phyloP scores from a whole-genome alignment of 2,888 invertebrate species.

The Elgonia sp. region DNA sequence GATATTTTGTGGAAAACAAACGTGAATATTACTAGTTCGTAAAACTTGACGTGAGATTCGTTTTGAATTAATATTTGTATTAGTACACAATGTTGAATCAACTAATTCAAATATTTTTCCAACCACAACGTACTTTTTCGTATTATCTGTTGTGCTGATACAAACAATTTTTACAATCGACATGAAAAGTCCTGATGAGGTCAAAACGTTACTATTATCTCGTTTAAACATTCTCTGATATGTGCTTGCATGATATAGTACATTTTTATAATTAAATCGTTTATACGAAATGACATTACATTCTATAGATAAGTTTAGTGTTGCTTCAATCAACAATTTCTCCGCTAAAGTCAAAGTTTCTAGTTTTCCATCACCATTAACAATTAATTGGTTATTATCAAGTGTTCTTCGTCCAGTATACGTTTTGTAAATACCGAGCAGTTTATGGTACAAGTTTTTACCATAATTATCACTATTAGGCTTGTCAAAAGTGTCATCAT shows the following conservation, averaged over 20 bases:
- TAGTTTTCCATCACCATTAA: constrained; percentile 24
- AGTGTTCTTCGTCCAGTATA: constrained; percentile 15
- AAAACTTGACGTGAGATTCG: neutral
- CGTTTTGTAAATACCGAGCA: constrained; percentile 28
- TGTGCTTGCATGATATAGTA: neutral
- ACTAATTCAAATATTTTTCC: neutral
- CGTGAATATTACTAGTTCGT: neutral
- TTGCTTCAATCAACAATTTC: constrained; percentile 56
- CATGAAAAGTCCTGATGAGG: neutral
- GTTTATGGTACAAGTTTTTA: constrained; percentile 7
- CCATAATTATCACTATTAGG: constrained; percentile 19
- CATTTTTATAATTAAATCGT: neutral
- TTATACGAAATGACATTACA: neutral
- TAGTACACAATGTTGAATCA: neutral
- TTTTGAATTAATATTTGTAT: neutral
- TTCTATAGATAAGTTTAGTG: neutral
- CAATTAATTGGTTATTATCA: constrained; percentile 29
- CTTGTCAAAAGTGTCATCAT: constrained; percentile 26
- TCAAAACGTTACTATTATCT: neutral
- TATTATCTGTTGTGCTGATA: neutral
- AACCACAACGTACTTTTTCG: neutral
- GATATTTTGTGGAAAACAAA: neutral
- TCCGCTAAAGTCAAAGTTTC: constrained; percentile 25
- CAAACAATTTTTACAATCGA: neutral
- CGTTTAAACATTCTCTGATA: neutral